A percentile compares a stretch with the other conserved stretches of the same genome.
These are phyloP conservation scores for Cryptophagus acutangulus DNA, from an alignment of 2,888 invertebrate genomes.

Conservation along the genomic window DNA sequence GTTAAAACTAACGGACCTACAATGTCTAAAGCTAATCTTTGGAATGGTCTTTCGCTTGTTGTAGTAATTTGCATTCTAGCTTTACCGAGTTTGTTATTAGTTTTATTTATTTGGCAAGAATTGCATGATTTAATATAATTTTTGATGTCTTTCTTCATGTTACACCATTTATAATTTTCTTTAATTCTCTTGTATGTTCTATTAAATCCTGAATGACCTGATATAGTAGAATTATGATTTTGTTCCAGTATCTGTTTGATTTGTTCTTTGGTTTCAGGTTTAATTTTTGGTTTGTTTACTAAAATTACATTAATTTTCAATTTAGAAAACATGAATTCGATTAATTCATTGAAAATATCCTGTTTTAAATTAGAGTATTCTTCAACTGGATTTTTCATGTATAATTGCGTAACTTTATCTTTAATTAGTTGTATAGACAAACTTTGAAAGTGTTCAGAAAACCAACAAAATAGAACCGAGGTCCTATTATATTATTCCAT, in stretches of 20 bases:
- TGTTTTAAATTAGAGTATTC: too few species aligned
- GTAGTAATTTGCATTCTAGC: slow-evolving; percentile 38
- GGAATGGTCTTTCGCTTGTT: slow-evolving; percentile 31
- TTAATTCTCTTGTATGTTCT: slow-evolving; percentile 20
- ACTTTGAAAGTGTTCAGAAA: too few species aligned
- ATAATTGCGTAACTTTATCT: too few species aligned
- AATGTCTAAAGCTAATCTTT: slow-evolving; percentile 33
- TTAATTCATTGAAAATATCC: too few species aligned
- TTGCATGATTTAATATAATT: slow-evolving; percentile 17
- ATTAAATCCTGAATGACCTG: slow-evolving; percentile 12
- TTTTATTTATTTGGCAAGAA: slow-evolving; percentile 31
- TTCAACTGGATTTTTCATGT: too few species aligned
- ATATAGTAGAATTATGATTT: slow-evolving; percentile 6
- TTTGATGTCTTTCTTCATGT: slow-evolving; percentile 24
- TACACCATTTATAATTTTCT: slow-evolving; percentile 22
- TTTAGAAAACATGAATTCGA: too few species aligned
- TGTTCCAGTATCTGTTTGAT: slow-evolving; percentile 8
- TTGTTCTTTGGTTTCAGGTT: slow-evolving; percentile 1
- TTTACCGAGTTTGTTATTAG: slow-evolving; percentile 18
- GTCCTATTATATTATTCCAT: too few species aligned
- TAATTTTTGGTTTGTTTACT: too few species aligned
- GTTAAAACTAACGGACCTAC: slow-evolving; percentile 34
- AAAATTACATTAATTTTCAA: too few species aligned
- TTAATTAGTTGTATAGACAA: too few species aligned
- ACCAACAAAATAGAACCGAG: too few species aligned